Evolutionary conservation across 1,140 invertebrate species (phyloP).

Genomic region (Magallana angulata): DNA sequence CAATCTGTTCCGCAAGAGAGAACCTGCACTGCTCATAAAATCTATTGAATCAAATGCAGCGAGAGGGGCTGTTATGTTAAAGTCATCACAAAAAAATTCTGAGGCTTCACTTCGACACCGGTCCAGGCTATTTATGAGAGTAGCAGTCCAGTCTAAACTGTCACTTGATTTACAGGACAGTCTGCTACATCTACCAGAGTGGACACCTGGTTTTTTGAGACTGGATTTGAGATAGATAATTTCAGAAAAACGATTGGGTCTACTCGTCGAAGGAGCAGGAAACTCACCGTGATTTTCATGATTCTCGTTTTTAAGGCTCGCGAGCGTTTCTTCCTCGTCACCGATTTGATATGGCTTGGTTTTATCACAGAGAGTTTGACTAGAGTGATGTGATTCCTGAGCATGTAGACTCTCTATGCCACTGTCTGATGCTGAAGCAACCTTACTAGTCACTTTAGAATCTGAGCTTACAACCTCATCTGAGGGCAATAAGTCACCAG

Average conservation of each 20-base stretch:
- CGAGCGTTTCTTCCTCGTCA: conserved; percentile 18
- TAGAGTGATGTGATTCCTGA: conserved; percentile 40
- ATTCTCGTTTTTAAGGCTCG: conserved; percentile 38
- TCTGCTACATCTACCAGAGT: conserved; percentile 55
- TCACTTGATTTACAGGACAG: conserved; percentile 69
- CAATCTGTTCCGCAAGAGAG: conserved; percentile 45
- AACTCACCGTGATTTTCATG: conserved; percentile 62
- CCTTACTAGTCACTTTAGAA: conserved; percentile 27
- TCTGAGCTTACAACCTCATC: conserved; percentile 55
- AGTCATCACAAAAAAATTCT: conserved; percentile 63
- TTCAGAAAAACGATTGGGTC: conserved; percentile 62
- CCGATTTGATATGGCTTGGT: conserved; percentile 39
- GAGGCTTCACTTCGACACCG: conserved; percentile 65
- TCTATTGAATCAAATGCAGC: conserved; percentile 69
- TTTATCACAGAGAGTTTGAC: conserved; percentile 47
- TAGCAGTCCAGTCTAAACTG: conserved; percentile 65
- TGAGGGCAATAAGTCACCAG: conserved; percentile 40
- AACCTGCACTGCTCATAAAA: conserved; percentile 61
- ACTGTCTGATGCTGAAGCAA: conserved; percentile 48
- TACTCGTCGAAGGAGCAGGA: conserved; percentile 52
- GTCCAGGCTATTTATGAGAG: conserved; percentile 63
- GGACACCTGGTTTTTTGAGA: conserved; percentile 59
- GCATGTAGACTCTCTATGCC: conserved; percentile 40
- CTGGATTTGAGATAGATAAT: conserved; percentile 65
- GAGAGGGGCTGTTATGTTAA: conserved; percentile 67